Conservation (phyloP, 2,113 vertebrate genomes). For the Coturnix japonica region DNA sequence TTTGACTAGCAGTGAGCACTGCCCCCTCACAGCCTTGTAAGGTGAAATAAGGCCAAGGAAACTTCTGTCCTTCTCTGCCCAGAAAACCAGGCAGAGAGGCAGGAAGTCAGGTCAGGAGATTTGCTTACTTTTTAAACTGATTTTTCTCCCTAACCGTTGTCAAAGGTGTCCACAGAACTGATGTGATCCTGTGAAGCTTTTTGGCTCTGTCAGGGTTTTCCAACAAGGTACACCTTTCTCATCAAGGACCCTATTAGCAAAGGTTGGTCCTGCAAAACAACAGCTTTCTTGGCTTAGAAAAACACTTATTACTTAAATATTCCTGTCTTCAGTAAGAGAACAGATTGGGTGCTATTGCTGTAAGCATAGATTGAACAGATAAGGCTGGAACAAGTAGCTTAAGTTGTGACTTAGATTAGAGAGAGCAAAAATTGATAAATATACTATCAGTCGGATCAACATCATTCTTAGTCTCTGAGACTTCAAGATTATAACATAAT, state of each 20-base stretch:
- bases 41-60: neutral
- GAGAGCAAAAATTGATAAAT: neutral
- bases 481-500: neutral
- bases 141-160: neutral
- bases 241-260: neutral
- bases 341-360: neutral
- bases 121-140: neutral
- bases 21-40: neutral
- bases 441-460: neutral
- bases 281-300: neutral
- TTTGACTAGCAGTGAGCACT: neutral
- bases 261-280: accelerated
- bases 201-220: neutral
- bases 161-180: neutral
- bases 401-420: neutral
- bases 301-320: neutral
- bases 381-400: neutral
- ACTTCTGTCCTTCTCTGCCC: neutral
- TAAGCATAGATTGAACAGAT: neutral
- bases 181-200: neutral
- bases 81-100: neutral
- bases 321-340: neutral
- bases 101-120: neutral
- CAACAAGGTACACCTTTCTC: neutral
- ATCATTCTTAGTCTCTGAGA: accelerated